Evolutionary conservation across 1,140 invertebrate genomes (phyloP), one percentile per base, ranked within the genome.

Genomic region (Rhyacophila brunnea): DNA sequence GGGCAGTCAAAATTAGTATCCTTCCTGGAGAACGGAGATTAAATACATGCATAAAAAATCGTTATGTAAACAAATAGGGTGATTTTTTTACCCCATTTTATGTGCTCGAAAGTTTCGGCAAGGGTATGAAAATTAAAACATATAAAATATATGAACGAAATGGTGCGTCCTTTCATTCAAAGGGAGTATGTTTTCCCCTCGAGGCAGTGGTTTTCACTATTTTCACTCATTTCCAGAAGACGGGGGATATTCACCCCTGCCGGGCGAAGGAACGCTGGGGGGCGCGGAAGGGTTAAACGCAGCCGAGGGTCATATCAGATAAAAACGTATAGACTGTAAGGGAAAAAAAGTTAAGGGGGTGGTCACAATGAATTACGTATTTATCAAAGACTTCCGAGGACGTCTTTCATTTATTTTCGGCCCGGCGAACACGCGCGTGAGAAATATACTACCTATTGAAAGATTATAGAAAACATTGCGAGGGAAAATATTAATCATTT

Each of bases 291-390:
- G 61, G 61, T 63, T 63, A 63, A 63, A 58, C 49, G 40, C 43
- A 42, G 59, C 54, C 42, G 44, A 54, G 61, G 61, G 61, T 63
- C 61, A 58, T 55, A 50, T 54, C 61, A 36, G 61, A 58, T 58
- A 57, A 49, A 62, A 55, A 54, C 48, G 48, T 47, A 61, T 35
- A 53, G 38, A 54, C 59, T 44, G 23, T 20, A 45, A 52, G 45
- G 32, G 45, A 36, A 42, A 46, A 43, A 55, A 28, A 38, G 28
- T 40, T 49, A 20, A 55, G 50, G 61, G 61, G 60, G 14, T 62
- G 32, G 50, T 50, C 45, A 55, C 61, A 58, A 63, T 63, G 61
- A 63, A 58, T 47, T 58, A 55, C 38, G 42, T 49, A 15, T 13
- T n/a, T 43, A 57, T 48, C 35, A 57, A 57, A 50, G 35, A 19